These are phyloP conservation scores for Falco berigora DNA, from an alignment of 2,797 vertebrate genomes.

Conservation along the genomic window DNA sequence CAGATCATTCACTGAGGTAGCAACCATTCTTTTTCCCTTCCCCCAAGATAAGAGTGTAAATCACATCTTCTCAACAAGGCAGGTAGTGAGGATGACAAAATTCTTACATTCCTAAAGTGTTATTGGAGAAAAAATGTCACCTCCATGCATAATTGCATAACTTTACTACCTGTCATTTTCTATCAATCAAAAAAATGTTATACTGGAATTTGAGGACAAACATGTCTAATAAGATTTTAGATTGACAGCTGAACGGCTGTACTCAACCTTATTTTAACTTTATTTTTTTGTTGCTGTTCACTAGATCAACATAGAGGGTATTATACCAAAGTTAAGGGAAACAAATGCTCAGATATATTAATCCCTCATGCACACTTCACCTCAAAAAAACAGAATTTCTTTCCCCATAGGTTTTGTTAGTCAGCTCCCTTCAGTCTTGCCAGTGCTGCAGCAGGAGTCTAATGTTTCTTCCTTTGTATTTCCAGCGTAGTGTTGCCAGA, in stretches of 20 bases:
- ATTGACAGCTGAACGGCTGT: constrained; percentile 23
- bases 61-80: constrained; percentile 63
- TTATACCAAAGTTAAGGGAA: not conserved
- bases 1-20: constrained; percentile 43
- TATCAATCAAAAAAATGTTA: constrained; percentile 47
- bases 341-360: constrained; percentile 20
- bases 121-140: constrained; percentile 63
- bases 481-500: not conserved
- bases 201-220: constrained; percentile 12
- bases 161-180: constrained; percentile 54
- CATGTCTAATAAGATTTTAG: constrained; percentile 25
- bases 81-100: constrained; percentile 60
- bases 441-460: not conserved
- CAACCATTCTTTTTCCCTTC: constrained; percentile 47
- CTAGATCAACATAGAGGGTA: constrained; percentile 18
- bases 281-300: constrained; percentile 54
- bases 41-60: constrained; percentile 57
- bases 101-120: constrained; percentile 61
- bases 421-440: not conserved
- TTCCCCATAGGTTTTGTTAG: not conserved
- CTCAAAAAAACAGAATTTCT: not conserved
- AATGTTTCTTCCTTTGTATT: constrained; percentile 12
- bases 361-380: constrained; percentile 1
- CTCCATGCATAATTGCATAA: constrained; percentile 59
- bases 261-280: constrained; percentile 44